phyloP scores from a whole-genome alignment of 2,113 vertebrate species.

The Malurus alboscapulatus region DNA sequence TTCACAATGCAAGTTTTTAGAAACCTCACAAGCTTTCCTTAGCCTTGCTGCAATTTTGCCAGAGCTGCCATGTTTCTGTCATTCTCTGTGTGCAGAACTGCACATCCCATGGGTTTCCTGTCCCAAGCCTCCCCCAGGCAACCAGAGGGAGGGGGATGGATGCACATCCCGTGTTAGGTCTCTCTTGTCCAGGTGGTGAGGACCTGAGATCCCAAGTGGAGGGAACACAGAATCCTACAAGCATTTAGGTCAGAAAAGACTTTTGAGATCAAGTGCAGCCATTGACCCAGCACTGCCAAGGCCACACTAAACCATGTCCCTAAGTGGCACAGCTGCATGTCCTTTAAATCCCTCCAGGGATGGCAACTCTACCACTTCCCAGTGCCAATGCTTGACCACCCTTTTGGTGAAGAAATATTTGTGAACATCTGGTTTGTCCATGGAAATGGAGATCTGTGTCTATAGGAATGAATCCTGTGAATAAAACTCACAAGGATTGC shows the following conservation, averaged over 20 bases:
- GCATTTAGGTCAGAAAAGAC: neutral
- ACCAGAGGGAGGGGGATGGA: neutral
- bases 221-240: neutral
- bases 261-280: neutral
- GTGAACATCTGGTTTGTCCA: neutral
- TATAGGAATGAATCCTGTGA: neutral
- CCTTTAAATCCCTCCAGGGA: neutral
- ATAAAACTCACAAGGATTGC: neutral
- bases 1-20: neutral
- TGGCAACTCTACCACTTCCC: rapidly evolving
- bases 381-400: neutral
- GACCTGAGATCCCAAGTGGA: neutral
- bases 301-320: neutral
- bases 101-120: neutral
- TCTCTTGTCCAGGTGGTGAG: neutral
- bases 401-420: neutral
- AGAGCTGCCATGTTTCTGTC: neutral
- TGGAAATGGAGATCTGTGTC: neutral
- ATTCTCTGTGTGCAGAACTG: neutral
- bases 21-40: neutral
- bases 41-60: neutral
- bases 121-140: neutral
- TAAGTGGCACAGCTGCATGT: too few species aligned
- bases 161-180: neutral
- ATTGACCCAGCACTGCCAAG: neutral